Percentiles rank a stretch among this genome's conserved stretches.
phyloP scores from a whole-genome alignment of 2,797 vertebrate species.

The Acropternis orthonyx region DNA sequence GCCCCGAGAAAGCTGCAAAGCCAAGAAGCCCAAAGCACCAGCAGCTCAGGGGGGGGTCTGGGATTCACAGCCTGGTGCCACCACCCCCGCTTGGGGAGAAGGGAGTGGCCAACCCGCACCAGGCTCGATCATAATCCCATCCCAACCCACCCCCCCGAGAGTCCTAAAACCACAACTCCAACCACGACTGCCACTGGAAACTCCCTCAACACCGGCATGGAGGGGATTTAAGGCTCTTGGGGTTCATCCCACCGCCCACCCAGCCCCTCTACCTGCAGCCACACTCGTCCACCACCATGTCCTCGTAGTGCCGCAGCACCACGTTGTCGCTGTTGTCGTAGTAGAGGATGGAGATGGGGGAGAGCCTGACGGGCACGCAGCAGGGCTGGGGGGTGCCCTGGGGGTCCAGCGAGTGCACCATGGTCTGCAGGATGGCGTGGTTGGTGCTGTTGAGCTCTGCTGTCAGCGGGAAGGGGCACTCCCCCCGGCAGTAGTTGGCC shows the following conservation, averaged over 20 bases:
- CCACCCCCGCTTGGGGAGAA: accelerated
- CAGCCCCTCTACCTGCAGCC: constrained; percentile 82
- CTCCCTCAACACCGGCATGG: not conserved
- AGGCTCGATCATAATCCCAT: not conserved
- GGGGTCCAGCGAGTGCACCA: constrained; percentile 87
- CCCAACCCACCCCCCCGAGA: not conserved
- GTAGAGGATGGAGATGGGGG: constrained; percentile 91
- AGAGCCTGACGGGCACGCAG: constrained; percentile 90
- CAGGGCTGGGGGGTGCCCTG: constrained; percentile 84
- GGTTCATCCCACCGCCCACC: not conserved
- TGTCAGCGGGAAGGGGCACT: constrained; percentile 88
- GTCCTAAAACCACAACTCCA: accelerated
- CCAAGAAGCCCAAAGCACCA: not conserved
- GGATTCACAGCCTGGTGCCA: not conserved
- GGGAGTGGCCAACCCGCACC: accelerated
- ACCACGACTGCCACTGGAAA: not conserved
- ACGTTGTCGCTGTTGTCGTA: constrained; percentile 95
- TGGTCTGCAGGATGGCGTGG: constrained; percentile 92
- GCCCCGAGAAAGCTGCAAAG: not conserved
- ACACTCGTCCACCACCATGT: constrained; percentile 97
- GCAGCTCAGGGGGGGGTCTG: accelerated
- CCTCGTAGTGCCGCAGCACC: constrained; percentile 91
- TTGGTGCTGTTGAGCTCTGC: constrained; percentile 88
- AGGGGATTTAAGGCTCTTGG: accelerated
- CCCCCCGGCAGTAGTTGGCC: constrained; percentile 92